Evolutionary conservation across 2,113 vertebrate species (phyloP), one percentile per base, ranked within the genome.

Genomic region (Lampris megalopsis): DNA sequence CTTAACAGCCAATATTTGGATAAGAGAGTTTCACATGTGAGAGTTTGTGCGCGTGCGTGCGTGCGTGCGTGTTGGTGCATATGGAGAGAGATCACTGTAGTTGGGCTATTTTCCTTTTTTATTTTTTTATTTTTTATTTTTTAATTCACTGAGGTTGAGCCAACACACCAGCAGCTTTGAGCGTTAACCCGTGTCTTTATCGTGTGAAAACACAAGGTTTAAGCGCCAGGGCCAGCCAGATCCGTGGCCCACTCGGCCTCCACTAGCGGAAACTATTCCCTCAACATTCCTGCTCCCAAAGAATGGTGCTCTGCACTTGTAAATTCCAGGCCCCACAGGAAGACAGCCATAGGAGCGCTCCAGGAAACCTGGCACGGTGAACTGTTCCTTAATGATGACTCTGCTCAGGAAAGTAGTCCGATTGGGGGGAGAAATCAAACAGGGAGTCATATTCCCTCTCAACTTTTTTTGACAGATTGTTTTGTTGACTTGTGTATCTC

Each of bases 311-410:
- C 58, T 56, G 58, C 43, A 80, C 86, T 86, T 72, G 81, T 86
- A 88, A 92, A 91, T 78, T 83, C 66, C 84, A 80, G 83, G 79
- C 87, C 83, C 78, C 88, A 86, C 89, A 85, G 82, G 86, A 89
- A 84, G 88, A 85, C 81, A 86, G 90, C 88, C 87, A 79, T 71
- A 77, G 70, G 70, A 77, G 84, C 66, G 75, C 59, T 80, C 64
- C 52, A 53, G 1, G 72, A 76, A 67, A 48, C 73, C 71, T 81
- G 82, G 42, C 75, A 63, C 50, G 8, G 57, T 59, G 63, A 41
- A 24, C 35, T 49, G 37, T 68, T 78, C 47, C 50, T 74, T 67
- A 73, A 78, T 53, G 71, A 74, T 57, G 47, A 70, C 79, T 61
- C 50, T 5, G 66, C 56, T 61, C 65, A 60, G 74, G 56, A 68